These are phyloP conservation scores for Gymnogyps californianus DNA, from an alignment of 2,113 vertebrate genomes.

Conservation along the genomic window DNA sequence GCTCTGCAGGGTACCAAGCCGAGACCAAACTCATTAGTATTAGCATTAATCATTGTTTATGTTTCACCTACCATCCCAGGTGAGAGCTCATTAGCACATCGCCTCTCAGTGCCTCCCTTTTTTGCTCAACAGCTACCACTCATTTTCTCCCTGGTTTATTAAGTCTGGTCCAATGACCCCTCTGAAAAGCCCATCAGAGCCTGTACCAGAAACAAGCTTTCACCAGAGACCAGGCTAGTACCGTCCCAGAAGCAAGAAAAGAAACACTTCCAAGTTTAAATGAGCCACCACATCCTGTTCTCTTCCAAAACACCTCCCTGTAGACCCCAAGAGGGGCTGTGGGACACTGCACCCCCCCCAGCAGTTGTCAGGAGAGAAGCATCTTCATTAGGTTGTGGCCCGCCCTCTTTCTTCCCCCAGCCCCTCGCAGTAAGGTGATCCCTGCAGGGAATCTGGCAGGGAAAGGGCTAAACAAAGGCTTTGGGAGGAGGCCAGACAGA, in stretches of 20 bases:
- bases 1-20: background rate
- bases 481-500: constrained; percentile 24
- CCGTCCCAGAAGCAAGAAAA: background rate
- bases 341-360: background rate
- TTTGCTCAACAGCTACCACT: background rate
- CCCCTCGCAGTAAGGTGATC: background rate
- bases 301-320: background rate
- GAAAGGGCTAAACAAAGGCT: constrained; percentile 26
- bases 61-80: background rate
- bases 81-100: background rate
- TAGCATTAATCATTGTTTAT: constrained; percentile 25
- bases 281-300: background rate
- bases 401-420: background rate
- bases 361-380: background rate
- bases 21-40: background rate
- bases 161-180: background rate
- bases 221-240: background rate
- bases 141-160: background rate
- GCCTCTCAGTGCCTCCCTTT: background rate
- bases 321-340: background rate
- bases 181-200: background rate
- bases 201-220: background rate
- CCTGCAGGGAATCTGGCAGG: background rate
- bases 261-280: background rate
- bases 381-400: background rate